Evolutionary conservation across 2,797 vertebrate genomes (phyloP).

Genomic region (Melanotaenia boesemani): DNA sequence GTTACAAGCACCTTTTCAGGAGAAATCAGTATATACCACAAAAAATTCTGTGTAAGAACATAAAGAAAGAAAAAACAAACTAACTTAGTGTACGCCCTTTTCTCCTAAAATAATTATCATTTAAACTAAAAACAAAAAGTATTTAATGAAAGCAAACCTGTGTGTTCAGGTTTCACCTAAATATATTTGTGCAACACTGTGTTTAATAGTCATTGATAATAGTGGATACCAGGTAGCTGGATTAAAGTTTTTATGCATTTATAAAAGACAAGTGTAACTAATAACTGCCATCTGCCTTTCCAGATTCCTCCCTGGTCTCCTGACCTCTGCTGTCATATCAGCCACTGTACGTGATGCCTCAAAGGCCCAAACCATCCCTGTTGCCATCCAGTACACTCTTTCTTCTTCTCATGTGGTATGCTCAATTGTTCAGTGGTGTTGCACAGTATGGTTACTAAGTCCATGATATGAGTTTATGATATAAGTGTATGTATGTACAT

Average conservation of each 20-base stretch:
- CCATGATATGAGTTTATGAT: no score
- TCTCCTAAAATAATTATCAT: no score
- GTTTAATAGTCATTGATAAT: not conserved
- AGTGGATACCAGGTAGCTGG: not conserved
- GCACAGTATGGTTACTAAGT: not conserved
- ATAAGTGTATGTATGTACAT: not conserved
- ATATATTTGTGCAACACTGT: not conserved
- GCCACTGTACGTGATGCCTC: conserved; percentile 76
- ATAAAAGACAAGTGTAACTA: not conserved
- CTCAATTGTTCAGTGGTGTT: not conserved
- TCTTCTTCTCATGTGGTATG: conserved; percentile 74
- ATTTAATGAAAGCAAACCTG: no score
- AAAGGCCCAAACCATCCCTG: conserved; percentile 74
- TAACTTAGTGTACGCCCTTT: no score
- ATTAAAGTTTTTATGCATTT: not conserved
- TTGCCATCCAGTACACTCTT: conserved; percentile 81
- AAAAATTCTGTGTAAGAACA: no score
- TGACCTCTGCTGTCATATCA: conserved; percentile 84
- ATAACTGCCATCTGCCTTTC: not conserved
- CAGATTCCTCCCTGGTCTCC: conserved; percentile 64
- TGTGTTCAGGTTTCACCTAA: not conserved
- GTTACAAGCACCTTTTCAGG: no score
- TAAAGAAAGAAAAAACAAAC: no score
- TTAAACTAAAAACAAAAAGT: no score
- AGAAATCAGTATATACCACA: no score